A percentile compares a stretch with the other conserved stretches of the same genome.
These are phyloP conservation scores for Tipula unca DNA, from an alignment of 2,888 invertebrate genomes.

Conservation along the genomic window DNA sequence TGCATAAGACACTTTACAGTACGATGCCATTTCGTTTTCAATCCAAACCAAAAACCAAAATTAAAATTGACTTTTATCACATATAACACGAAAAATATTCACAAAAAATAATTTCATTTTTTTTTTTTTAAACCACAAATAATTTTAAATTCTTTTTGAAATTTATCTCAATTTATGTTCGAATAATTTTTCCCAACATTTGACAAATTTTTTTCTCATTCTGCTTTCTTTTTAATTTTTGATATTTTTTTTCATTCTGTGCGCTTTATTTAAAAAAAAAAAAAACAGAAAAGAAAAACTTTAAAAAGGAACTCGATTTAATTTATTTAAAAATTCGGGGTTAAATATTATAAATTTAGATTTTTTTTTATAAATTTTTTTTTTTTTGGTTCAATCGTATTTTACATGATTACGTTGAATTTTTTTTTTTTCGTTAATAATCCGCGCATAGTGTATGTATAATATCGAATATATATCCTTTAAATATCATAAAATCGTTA, in stretches of 20 bases:
- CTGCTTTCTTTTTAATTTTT: background rate
- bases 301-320: background rate
- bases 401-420: background rate
- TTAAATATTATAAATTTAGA: slow-evolving; percentile 8
- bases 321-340: background rate
- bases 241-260: background rate
- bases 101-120: background rate
- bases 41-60: background rate
- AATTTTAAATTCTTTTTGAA: background rate
- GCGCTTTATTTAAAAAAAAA: too few species aligned
- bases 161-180: slow-evolving; percentile 14
- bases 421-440: background rate
- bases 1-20: background rate
- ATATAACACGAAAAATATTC: background rate
- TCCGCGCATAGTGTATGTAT: background rate
- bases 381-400: background rate
- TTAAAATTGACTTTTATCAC: background rate
- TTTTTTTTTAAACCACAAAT: slow-evolving; percentile 4
- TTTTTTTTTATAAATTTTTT: background rate
- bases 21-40: background rate
- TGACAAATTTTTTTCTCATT: background rate
- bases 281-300: too few species aligned
- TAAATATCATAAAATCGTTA: background rate
- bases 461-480: background rate
- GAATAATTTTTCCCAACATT: slow-evolving; percentile 14